Evolutionary conservation across 2,113 vertebrate genomes (phyloP).

Genomic region (Glareola pratincola): DNA sequence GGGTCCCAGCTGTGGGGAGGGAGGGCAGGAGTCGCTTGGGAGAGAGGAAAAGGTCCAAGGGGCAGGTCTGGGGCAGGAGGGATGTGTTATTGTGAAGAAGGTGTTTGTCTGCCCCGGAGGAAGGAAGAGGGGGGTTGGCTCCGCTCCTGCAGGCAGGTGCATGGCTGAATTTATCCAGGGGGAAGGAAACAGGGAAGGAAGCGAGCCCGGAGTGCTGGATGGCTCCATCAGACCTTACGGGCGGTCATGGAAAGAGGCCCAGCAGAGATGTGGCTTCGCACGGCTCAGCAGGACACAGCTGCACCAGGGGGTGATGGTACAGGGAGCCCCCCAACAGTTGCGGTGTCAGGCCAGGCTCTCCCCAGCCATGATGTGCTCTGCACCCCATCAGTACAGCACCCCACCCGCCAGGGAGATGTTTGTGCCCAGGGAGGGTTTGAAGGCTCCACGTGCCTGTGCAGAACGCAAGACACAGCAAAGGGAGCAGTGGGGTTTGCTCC

Average conservation of each 20-base stretch:
- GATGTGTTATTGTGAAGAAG: neutral
- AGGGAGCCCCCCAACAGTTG: neutral
- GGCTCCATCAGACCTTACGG: neutral
- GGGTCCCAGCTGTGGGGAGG: neutral
- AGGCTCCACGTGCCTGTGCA: neutral
- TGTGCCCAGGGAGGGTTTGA: neutral
- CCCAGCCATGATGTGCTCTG: accelerated
- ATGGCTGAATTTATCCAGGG: neutral
- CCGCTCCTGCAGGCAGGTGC: neutral
- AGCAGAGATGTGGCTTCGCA: accelerated
- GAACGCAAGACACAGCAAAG: neutral
- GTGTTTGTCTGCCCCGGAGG: neutral
- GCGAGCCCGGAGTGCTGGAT: accelerated
- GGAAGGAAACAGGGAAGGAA: slow-evolving; percentile 56
- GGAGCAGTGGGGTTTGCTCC: neutral
- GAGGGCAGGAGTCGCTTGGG: neutral
- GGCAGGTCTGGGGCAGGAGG: neutral
- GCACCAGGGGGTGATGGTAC: accelerated
- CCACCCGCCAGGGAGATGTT: neutral
- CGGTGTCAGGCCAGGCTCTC: accelerated
- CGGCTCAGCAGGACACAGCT: neutral
- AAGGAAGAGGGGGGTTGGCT: slow-evolving; percentile 20
- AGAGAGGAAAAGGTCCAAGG: neutral
- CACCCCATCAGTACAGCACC: neutral
- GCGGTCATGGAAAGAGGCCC: neutral